These are phyloP conservation scores for Falcaria lacertinaria DNA, from an alignment of 2,888 invertebrate genomes.

Conservation along the genomic window DNA sequence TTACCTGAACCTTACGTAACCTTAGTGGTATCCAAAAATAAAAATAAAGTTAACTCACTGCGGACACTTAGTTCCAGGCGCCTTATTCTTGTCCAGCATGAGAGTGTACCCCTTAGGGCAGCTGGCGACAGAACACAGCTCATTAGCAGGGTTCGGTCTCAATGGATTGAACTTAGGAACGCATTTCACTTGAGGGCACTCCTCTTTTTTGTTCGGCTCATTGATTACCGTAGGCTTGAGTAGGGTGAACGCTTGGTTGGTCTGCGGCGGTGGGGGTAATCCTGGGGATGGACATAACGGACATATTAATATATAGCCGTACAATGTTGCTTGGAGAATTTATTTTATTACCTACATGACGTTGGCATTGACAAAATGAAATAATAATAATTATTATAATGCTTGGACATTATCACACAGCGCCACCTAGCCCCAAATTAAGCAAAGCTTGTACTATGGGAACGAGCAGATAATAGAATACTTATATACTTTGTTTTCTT, in stretches of 20 bases:
- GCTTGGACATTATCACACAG: no score
- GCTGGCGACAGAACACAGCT: constrained; percentile 60
- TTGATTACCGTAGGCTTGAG: constrained; percentile 43
- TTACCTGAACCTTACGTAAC: no score
- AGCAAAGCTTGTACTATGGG: no score
- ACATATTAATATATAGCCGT: no score
- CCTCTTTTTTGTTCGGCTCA: constrained; percentile 21
- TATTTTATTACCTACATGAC: no score
- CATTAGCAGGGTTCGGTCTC: constrained; percentile 28
- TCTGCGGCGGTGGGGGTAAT: constrained; percentile 30
- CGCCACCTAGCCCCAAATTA: no score
- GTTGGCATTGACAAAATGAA: no score
- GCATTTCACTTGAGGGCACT: constrained; percentile 79
- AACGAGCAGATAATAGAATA: no score
- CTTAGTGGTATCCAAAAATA: no score
- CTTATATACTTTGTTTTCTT: no score
- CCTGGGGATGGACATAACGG: constrained; percentile 9
- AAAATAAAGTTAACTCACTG: constrained; percentile 53
- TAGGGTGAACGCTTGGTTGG: constrained; percentile 52
- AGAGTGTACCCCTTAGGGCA: constrained; percentile 82
- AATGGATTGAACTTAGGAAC: constrained; percentile 35
- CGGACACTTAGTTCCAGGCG: constrained; percentile 56
- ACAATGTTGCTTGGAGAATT: no score
- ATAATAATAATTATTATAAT: no score
- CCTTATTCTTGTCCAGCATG: constrained; percentile 54